These are phyloP conservation scores for Ganaspis sp. DNA, from an alignment of 1,140 invertebrate species.

Conservation along the genomic window DNA sequence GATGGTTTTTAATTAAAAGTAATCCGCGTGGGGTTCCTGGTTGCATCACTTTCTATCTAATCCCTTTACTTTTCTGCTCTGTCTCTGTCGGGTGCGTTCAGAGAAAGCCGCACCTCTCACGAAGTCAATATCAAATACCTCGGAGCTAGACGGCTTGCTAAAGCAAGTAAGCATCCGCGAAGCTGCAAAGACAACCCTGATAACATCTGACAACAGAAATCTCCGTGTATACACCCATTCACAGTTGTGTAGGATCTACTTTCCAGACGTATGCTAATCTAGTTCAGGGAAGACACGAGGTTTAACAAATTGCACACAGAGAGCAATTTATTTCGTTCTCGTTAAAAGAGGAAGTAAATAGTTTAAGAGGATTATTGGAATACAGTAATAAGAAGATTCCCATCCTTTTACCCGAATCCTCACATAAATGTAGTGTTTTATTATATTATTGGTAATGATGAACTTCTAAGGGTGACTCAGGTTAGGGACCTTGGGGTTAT, in stretches of 20 bases:
- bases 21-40: conserved; percentile 48
- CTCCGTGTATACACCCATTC: conserved; percentile 27
- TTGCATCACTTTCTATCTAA: conserved; percentile 37
- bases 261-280: conserved; percentile 1
- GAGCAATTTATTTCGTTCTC: neutral
- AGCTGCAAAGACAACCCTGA: conserved; percentile 49
- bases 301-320: conserved; percentile 39
- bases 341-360: neutral
- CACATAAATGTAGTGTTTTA: no score
- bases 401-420: no score
- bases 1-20: conserved; percentile 75
- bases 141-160: conserved; percentile 69
- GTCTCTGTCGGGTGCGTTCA: conserved; percentile 41
- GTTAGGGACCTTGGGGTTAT: no score
- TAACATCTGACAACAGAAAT: conserved; percentile 50
- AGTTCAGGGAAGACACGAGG: neutral
- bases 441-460: no score
- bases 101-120: conserved; percentile 73
- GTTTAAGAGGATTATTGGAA: neutral
- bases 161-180: conserved; percentile 54
- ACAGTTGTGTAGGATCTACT: conserved; percentile 40
- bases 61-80: conserved; percentile 36
- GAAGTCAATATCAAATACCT: conserved; percentile 77
- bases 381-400: neutral
- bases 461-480: no score